Evolutionary conservation across 2,888 invertebrate species (phyloP).

Genomic region (Gymnocheta viridis): DNA sequence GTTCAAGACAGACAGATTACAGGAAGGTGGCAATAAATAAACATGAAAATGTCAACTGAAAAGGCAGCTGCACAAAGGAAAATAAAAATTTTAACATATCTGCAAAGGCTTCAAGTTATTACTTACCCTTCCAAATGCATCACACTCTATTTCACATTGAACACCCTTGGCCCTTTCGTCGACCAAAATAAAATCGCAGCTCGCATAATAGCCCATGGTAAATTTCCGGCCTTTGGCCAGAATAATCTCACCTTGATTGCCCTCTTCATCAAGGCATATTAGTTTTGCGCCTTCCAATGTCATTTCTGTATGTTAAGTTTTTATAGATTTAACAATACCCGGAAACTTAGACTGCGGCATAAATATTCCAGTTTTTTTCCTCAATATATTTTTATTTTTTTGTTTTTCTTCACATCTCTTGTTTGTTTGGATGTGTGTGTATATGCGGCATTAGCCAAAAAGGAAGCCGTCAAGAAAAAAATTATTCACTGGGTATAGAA

Average conservation of each 20-base stretch:
- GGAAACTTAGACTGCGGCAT: constrained; percentile 23
- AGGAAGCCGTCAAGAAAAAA: constrained; percentile 69
- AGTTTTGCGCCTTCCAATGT: constrained; percentile 78
- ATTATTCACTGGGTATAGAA: constrained; percentile 63
- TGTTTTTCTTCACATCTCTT: constrained; percentile 44
- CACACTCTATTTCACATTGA: constrained; percentile 79
- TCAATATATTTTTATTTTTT: constrained; percentile 39
- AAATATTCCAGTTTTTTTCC: constrained; percentile 43
- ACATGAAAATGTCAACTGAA: not conserved
- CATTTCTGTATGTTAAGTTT: constrained; percentile 73
- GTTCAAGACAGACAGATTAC: not conserved
- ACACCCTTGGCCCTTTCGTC: constrained; percentile 75
- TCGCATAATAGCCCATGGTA: constrained; percentile 77
- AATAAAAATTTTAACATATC: not conserved
- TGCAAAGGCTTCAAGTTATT: not conserved
- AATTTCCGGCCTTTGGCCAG: constrained; percentile 78
- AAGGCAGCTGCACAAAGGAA: not conserved
- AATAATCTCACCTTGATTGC: constrained; percentile 64
- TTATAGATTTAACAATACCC: constrained; percentile 11
- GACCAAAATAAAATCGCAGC: constrained; percentile 76
- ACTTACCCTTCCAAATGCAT: constrained; percentile 81
- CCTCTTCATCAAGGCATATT: constrained; percentile 73
- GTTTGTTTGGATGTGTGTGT: constrained; percentile 32
- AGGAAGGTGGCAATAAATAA: not conserved
- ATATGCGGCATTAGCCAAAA: constrained; percentile 60